Evolutionary conservation across 2,797 vertebrate species (phyloP), one percentile per base, ranked within the genome.

Genomic region (Sebastes steindachneri): DNA sequence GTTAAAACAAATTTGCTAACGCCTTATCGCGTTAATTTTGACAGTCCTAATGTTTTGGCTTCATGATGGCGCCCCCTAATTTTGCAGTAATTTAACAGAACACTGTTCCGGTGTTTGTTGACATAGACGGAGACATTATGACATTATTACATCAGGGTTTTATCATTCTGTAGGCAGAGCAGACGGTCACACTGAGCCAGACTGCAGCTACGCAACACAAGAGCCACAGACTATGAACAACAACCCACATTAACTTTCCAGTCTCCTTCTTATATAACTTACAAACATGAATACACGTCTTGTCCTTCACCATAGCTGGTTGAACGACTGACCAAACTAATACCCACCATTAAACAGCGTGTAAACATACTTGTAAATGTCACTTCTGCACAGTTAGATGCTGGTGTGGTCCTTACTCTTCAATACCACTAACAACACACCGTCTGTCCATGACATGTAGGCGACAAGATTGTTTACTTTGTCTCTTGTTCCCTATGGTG

Each of bases 11-110:
- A 33, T 33, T 9, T 33, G 31, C 31, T 29, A 29, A 29, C 2
- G 31, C 31, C 3, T 35, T 37, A 37, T 37, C 35, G 5, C 0
- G 35, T 37, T 37, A 0, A 14, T 37, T 37, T 45, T 45, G 41
- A 45, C 41, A 45, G 0, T 17, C 41, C 41, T 45, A 17, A 45
- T 45, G 0, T 17, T 15, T 15, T 45, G 23, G 54, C 4, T 55
- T 55, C 1, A 25, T 55, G 54, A 55, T 55, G 11, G 1, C 23
- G 0, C 3, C 54, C 2, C 8, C 25, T 26, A 57, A 0, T 26
- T 55, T 55, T 23, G 53, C 53, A 23, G 12, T 55, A 5, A 55
- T 55, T 55, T 14, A 55, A 51, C 17, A 8, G 17, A 51, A 51
- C 0, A 9, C 15, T 51, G 0, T 51, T 51, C 3, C 1, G 15